A percentile compares a stretch with the other conserved stretches of the same genome.
Conservation (phyloP, 1,140 invertebrate species). For the Asobara japonica region DNA sequence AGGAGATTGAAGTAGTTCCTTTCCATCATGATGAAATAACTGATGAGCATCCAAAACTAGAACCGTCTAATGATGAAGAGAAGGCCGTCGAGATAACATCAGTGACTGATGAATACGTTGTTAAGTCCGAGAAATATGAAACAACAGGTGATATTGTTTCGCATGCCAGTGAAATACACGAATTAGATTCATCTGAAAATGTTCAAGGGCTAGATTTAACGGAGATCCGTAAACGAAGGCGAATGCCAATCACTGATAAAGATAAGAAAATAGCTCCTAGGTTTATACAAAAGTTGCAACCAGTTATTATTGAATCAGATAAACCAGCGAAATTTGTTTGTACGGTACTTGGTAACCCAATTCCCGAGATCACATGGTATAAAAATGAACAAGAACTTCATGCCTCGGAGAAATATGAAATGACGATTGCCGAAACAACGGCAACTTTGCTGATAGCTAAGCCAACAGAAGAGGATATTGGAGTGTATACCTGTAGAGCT, state of each 20-base stretch:
- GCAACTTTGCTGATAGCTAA: constrained; percentile 74
- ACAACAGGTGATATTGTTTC: not conserved
- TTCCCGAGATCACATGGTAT: constrained; percentile 81
- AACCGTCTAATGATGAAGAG: not conserved
- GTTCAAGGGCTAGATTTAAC: constrained; percentile 38
- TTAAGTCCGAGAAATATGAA: too few relatives aligned
- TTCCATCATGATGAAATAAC: constrained; percentile 52
- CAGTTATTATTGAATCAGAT: constrained; percentile 71
- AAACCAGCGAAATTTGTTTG: constrained; percentile 74
- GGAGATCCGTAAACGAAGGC: constrained; percentile 46
- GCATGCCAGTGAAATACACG: constrained; percentile 20
- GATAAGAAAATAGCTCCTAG: constrained; percentile 71
- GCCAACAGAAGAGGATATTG: constrained; percentile 75
- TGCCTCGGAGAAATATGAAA: constrained; percentile 71
- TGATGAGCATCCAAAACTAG: not conserved
- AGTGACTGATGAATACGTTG: too few relatives aligned
- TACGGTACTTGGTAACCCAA: constrained; percentile 75
- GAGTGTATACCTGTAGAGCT: constrained; percentile 82
- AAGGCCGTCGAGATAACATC: too few relatives aligned
- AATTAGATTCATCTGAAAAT: constrained; percentile 32
- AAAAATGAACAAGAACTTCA: constrained; percentile 77
- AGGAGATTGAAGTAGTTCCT: constrained; percentile 56
- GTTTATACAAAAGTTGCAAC: constrained; percentile 77
- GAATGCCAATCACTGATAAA: constrained; percentile 62
- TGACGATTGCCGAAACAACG: constrained; percentile 71